Percentiles rank a stretch among this genome's conserved stretches.
Evolutionary conservation across 1,140 invertebrate species (phyloP).

Genomic region (Pseudomyrmex flavicornis): DNA sequence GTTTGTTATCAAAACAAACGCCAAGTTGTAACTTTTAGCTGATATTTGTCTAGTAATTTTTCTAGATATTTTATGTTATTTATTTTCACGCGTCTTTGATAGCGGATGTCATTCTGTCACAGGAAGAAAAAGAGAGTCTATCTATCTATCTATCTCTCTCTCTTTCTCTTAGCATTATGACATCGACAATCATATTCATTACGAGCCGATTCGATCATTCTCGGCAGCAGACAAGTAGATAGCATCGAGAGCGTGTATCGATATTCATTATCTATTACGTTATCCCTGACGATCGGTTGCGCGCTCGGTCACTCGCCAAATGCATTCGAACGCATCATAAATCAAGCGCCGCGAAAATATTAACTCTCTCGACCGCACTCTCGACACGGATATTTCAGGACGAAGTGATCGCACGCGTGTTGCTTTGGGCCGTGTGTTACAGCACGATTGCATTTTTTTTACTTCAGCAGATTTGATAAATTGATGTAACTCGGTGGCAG

Average conservation of each 20-base stretch:
- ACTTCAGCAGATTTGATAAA: conserved; percentile 39
- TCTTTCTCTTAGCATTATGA: conserved; percentile 44
- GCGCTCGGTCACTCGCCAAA: conserved; percentile 47
- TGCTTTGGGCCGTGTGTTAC: conserved; percentile 48
- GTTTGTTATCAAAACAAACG: too few relatives aligned
- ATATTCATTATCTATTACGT: conserved; percentile 57
- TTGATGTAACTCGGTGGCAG: conserved; percentile 37
- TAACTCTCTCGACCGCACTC: conserved; percentile 56
- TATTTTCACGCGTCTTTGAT: too few relatives aligned
- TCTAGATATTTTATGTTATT: too few relatives aligned
- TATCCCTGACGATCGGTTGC: conserved; percentile 43
- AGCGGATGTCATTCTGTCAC: background rate
- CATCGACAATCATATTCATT: conserved; percentile 55
- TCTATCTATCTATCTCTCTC: background rate
- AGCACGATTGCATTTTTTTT: conserved; percentile 54
- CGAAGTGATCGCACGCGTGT: conserved; percentile 52
- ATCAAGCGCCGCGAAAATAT: conserved; percentile 54
- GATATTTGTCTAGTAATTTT: too few relatives aligned
- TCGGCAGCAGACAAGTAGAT: conserved; percentile 39
- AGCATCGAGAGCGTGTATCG: conserved; percentile 41
- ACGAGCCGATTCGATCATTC: conserved; percentile 18
- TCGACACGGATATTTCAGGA: conserved; percentile 52
- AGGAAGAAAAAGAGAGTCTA: too few relatives aligned
- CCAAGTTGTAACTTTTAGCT: too few relatives aligned
- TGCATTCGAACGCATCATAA: conserved; percentile 44